These are phyloP conservation scores for Chrysina gloriosa DNA, from an alignment of 2,888 invertebrate species.

Conservation along the genomic window DNA sequence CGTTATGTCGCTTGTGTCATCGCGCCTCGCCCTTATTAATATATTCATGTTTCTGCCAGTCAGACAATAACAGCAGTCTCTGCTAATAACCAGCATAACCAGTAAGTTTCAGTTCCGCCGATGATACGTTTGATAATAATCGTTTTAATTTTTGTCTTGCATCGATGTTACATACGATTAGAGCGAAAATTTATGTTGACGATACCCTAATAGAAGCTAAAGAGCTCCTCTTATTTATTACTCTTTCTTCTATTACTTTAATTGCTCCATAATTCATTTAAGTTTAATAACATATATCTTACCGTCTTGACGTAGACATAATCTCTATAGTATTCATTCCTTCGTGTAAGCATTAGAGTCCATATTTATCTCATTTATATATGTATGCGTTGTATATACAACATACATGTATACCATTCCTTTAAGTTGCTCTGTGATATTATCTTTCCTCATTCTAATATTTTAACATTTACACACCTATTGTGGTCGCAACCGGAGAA, in stretches of 20 bases:
- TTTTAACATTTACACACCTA: not conserved
- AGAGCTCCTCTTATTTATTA: not conserved
- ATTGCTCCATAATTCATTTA: not conserved
- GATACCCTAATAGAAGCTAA: slow-evolving; percentile 7
- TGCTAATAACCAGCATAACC: not conserved
- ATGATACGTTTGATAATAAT: slow-evolving; percentile 11
- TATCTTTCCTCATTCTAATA: slow-evolving; percentile 10
- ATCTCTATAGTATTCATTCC: not conserved
- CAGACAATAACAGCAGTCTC: slow-evolving; percentile 15
- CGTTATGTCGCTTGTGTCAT: slow-evolving; percentile 18
- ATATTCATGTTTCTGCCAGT: slow-evolving; percentile 11
- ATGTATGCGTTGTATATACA: not conserved
- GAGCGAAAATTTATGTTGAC: not conserved
- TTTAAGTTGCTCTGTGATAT: slow-evolving; percentile 5
- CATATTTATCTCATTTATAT: not conserved
- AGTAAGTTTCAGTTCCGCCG: slow-evolving; percentile 11
- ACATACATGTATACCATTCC: not conserved
- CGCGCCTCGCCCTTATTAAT: slow-evolving; percentile 23
- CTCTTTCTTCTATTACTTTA: not conserved
- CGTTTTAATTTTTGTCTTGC: slow-evolving; percentile 21
- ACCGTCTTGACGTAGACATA: not conserved
- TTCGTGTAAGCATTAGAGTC: not conserved
- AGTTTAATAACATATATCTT: not conserved
- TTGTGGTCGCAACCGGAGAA: not conserved
- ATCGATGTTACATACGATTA: slow-evolving; percentile 1